Percentiles rank a stretch among this genome's conserved stretches.
Evolutionary conservation across 2,113 vertebrate species (phyloP).

Genomic region (Neolamprologus kungweensis): DNA sequence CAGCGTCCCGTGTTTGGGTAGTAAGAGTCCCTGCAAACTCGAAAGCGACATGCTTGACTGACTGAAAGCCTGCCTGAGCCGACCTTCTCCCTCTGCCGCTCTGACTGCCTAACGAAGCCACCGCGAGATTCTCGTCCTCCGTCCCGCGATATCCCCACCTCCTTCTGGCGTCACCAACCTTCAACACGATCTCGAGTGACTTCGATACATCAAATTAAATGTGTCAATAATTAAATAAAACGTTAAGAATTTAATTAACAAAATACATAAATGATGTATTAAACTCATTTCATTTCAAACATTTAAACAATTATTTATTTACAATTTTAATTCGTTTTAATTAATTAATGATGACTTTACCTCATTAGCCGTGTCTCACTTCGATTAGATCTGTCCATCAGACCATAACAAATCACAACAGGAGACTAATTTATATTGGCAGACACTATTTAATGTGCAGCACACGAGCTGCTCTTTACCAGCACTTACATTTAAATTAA

Average conservation of each 20-base stretch:
- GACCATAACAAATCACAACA: not conserved
- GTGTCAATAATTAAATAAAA: not conserved
- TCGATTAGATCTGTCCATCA: not conserved
- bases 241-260: not conserved
- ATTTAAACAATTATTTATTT: not conserved
- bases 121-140: not conserved
- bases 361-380: not conserved
- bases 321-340: not conserved
- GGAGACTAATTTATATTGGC: not conserved
- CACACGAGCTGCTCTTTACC: not conserved
- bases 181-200: not conserved
- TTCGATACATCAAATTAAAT: not conserved
- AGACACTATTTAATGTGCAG: not conserved
- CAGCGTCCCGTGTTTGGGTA: not conserved
- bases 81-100: not conserved
- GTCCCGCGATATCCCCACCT: constrained; percentile 19
- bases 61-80: rapidly evolving
- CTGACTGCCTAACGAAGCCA: not conserved
- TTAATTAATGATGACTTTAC: not conserved
- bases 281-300: not conserved
- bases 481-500: not conserved
- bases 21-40: not conserved
- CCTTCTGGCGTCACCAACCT: not conserved
- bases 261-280: not conserved
- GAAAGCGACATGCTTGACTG: constrained; percentile 16